phyloP scores from a whole-genome alignment of 2,888 invertebrate genomes.

The Oscheius sp. region DNA sequence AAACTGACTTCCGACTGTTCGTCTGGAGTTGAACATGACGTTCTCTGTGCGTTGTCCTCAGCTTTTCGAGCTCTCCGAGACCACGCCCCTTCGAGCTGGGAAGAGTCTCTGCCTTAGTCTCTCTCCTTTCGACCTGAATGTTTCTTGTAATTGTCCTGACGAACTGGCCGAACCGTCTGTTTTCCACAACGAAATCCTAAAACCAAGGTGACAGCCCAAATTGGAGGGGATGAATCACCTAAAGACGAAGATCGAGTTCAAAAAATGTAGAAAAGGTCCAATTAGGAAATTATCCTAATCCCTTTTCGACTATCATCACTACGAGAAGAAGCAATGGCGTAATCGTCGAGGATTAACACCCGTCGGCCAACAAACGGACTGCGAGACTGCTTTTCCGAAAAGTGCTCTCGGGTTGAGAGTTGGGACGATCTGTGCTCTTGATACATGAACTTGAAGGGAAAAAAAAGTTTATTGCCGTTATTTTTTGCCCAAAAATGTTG shows the following conservation, averaged over 20 bases:
- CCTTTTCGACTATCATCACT: background rate
- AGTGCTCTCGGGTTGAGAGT: too few relatives aligned
- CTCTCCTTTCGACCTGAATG: background rate
- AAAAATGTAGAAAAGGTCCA: background rate
- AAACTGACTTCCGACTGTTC: conserved; percentile 28
- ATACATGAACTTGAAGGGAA: too few relatives aligned
- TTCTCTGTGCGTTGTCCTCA: background rate
- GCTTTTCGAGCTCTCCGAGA: conserved; percentile 20
- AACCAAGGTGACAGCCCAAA: background rate
- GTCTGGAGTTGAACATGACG: conserved; percentile 33
- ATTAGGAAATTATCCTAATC: background rate
- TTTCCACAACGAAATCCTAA: background rate
- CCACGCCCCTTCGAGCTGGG: conserved; percentile 2
- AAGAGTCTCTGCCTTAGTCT: background rate
- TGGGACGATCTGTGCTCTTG: too few relatives aligned
- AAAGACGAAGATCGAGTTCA: background rate
- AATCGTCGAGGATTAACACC: conserved; percentile 31
- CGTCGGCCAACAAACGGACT: conserved; percentile 25
- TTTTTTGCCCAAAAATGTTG: conserved; percentile 8
- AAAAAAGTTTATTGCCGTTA: too few relatives aligned
- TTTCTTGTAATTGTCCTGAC: background rate
- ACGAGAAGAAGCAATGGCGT: conserved; percentile 12
- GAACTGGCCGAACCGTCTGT: background rate
- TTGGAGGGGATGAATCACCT: background rate
- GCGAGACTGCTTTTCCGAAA: too few relatives aligned